These are phyloP conservation scores for Scaeva pyrastri DNA, from an alignment of 2,888 invertebrate species.

Conservation along the genomic window DNA sequence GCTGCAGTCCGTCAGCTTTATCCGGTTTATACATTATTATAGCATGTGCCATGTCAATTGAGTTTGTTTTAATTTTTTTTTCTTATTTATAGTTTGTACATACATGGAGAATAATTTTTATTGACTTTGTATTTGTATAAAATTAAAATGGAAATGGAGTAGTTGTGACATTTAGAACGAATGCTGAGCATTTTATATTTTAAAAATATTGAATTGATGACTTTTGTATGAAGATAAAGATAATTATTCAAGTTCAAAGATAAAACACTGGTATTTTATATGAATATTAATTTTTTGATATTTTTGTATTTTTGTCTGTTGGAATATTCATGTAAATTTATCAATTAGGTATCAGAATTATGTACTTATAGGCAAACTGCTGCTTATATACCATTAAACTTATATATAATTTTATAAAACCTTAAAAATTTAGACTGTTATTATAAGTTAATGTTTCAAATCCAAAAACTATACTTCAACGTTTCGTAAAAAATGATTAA, in stretches of 20 bases:
- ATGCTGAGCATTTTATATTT: not conserved
- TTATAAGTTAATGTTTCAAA: no score
- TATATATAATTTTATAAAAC: no score
- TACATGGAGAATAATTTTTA: constrained; percentile 29
- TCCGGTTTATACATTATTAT: constrained; percentile 12
- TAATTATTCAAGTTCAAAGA: constrained; percentile 1
- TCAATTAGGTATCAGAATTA: no score
- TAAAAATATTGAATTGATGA: not conserved
- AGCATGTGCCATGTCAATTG: constrained; percentile 26
- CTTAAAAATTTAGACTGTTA: no score
- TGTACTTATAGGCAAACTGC: no score
- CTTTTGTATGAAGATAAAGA: not conserved
- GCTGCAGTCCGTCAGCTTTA: constrained; percentile 21
- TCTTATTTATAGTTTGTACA: not conserved
- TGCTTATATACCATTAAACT: no score
- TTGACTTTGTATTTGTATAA: not conserved
- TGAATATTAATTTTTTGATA: no score
- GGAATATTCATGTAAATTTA: no score
- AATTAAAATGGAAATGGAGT: not conserved
- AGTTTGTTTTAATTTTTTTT: constrained; percentile 14
- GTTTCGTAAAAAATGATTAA: no score
- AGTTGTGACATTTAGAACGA: constrained; percentile 11
- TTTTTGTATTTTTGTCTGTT: no score
- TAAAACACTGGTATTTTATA: not conserved
- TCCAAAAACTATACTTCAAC: no score